Percentiles rank a stretch among this genome's conserved stretches.
Evolutionary conservation across 2,888 invertebrate genomes (phyloP).

Genomic region (Chironomus tentans): DNA sequence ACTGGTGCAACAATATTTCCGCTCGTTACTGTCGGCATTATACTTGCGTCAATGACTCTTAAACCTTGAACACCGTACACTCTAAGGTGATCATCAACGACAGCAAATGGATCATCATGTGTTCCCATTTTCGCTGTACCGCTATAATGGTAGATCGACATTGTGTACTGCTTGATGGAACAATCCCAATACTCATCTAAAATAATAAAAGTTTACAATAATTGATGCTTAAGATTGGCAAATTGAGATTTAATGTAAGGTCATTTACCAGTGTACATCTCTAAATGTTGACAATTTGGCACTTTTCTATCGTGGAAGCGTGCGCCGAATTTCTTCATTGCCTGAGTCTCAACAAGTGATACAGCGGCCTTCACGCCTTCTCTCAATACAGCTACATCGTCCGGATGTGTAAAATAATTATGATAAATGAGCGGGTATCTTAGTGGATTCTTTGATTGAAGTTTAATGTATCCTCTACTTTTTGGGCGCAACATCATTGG

Average conservation of each 20-base stretch:
- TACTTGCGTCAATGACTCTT: slow-evolving; percentile 76
- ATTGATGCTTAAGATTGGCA: background rate
- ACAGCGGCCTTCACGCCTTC: slow-evolving; percentile 82
- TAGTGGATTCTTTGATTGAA: slow-evolving; percentile 58
- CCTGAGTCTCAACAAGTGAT: slow-evolving; percentile 68
- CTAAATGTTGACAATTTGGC: slow-evolving; percentile 75
- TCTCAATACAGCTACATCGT: slow-evolving; percentile 71
- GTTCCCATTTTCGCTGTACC: slow-evolving; percentile 83
- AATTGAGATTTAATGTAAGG: background rate
- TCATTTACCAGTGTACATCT: slow-evolving; percentile 48
- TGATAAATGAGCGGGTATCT: slow-evolving; percentile 82
- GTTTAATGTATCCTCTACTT: slow-evolving; percentile 69
- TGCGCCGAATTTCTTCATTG: slow-evolving; percentile 70
- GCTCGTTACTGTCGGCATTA: slow-evolving; percentile 79
- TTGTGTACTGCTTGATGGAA: slow-evolving; percentile 69
- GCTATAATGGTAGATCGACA: slow-evolving; percentile 80
- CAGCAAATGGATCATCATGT: slow-evolving; percentile 62
- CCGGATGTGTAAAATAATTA: slow-evolving; percentile 81
- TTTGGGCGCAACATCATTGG: slow-evolving; percentile 86
- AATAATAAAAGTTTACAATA: background rate
- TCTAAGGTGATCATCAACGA: slow-evolving; percentile 66
- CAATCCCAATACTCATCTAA: slow-evolving; percentile 80
- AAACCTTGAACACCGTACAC: slow-evolving; percentile 71
- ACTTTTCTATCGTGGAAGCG: slow-evolving; percentile 62
- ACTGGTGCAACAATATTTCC: slow-evolving; percentile 83